A percentile compares a stretch with the other conserved stretches of the same genome.
phyloP scores from a whole-genome alignment of 2,113 vertebrate species.

The Laterallus jamaicensis region DNA sequence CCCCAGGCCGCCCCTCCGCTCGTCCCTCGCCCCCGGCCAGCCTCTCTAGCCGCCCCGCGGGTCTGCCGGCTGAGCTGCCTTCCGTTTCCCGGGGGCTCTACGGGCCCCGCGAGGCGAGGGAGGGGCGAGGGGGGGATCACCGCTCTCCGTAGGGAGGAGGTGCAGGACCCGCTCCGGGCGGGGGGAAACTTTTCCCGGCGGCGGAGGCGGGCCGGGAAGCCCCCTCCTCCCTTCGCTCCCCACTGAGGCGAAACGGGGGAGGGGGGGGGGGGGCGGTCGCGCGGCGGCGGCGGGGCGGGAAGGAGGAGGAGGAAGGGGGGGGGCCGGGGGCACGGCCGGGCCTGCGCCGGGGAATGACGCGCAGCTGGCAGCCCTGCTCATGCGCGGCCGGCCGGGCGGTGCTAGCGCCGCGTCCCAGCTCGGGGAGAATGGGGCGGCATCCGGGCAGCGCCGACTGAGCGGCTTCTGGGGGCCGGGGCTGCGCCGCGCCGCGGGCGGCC shows the following conservation, averaged over 20 bases:
- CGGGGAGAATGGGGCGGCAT: conserved; percentile 24
- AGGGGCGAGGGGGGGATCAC: background rate
- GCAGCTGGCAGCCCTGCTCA: conserved; percentile 58
- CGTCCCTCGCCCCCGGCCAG: too few species aligned
- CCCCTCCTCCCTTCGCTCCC: background rate
- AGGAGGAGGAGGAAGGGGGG: background rate
- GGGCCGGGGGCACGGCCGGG: conserved; percentile 28
- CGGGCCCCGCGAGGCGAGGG: background rate
- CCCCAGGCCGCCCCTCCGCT: background rate
- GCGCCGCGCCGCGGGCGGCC: background rate
- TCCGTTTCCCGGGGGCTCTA: background rate
- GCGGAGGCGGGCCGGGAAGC: background rate
- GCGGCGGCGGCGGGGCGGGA: too few species aligned
- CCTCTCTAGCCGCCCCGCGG: background rate
- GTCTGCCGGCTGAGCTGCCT: background rate
- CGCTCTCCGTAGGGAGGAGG: too few species aligned
- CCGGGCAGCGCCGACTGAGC: conserved; percentile 42
- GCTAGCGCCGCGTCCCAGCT: conserved; percentile 46
- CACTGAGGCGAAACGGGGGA: background rate
- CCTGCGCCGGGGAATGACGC: conserved; percentile 61
- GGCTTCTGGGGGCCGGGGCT: background rate
- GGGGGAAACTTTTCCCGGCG: background rate
- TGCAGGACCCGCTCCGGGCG: background rate
- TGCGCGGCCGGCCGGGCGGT: conserved; percentile 64
- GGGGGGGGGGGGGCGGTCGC: background rate